A percentile compares a stretch with the other conserved stretches of the same genome.
Evolutionary conservation across 2,113 vertebrate species (phyloP).

Genomic region (Engraulis encrasicolus): DNA sequence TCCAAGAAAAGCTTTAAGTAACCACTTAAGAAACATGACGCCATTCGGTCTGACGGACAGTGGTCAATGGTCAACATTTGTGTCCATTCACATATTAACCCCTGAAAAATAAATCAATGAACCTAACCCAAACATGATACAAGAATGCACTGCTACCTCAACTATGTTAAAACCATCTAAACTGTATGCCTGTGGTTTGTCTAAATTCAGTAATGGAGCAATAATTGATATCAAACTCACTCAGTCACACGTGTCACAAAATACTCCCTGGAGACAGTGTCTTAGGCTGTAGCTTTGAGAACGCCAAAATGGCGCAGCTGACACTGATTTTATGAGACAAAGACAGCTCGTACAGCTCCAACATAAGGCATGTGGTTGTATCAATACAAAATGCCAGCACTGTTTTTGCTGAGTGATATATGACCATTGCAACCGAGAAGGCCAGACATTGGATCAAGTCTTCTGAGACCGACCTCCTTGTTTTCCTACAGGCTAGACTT

Average conservation of each 20-base stretch:
- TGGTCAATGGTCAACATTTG: background rate
- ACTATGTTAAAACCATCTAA: background rate
- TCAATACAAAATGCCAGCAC: slow-evolving; percentile 58
- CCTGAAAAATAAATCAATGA: background rate
- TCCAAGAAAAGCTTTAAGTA: too few relatives aligned
- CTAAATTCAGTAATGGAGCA: slow-evolving; percentile 29
- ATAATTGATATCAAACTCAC: slow-evolving; percentile 33
- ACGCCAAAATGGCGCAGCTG: background rate
- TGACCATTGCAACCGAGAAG: slow-evolving; percentile 48
- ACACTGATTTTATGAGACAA: slow-evolving; percentile 66
- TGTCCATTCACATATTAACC: background rate
- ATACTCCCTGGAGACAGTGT: background rate
- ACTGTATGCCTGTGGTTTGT: background rate
- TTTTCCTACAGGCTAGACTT: slow-evolving; percentile 47
- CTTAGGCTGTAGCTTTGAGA: background rate
- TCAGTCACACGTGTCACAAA: background rate
- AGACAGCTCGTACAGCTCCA: slow-evolving; percentile 59
- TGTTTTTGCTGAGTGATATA: slow-evolving; percentile 59
- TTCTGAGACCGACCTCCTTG: slow-evolving; percentile 43
- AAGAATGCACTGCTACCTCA: background rate
- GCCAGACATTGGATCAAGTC: slow-evolving; percentile 37
- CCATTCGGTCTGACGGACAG: background rate
- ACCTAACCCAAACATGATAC: too few relatives aligned
- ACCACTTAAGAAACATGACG: background rate
- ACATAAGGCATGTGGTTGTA: slow-evolving; percentile 56